Base-by-base conservation (phyloP, 1,140 invertebrate genomes). In the Caenorhabditis brenneri region DNA sequence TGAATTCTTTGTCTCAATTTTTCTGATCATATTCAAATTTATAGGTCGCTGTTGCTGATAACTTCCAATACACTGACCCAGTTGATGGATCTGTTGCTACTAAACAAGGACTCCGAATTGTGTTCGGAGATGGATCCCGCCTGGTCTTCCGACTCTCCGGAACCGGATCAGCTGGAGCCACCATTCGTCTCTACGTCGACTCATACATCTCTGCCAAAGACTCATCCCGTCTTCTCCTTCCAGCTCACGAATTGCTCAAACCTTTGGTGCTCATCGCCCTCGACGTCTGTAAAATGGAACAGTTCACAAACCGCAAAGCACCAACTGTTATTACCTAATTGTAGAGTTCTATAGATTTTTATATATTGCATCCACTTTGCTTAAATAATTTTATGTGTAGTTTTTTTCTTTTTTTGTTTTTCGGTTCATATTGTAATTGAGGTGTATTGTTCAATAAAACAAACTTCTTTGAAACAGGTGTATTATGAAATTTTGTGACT, bases 311-410 rank as follows among this genome's bases (percentile, higher is more conserved):
- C 31, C 93, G 97, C 69, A 93, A 95, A 83, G 93, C 94, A 84
- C 97, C 97, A 86, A 98, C 97, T 82, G 97, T 99, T 36, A 99
- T 99, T 88, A 99, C 97, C 89, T 99, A 96, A 91, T 94, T 83
- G 29, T 29, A 33, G 33, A 24, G 7, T 80, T 48, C 48, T 0
- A 51, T n/a, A 39, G 19, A 33, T 31, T n/a, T 80, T 55, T 55
- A 53, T 36, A 80, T 51, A 80, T 55, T 53, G 46, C 46, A 80
- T 51, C 22, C 24, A 51, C 51, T 2, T 39, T 46, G 36, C 39
- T 51, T 48, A 15, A 80, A 53, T 53, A 82, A 91, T 98, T 6
- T 92, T 80, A 80, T 80, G 46, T 80, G 46, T 80, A 53, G 46
- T 80, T 55, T 53, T n/a, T 93, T 60, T 94, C 6, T 10, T 48